Percentiles rank a stretch among this genome's conserved stretches.
phyloP scores from a whole-genome alignment of 2,113 vertebrate genomes.

The Mustelus asterias region DNA sequence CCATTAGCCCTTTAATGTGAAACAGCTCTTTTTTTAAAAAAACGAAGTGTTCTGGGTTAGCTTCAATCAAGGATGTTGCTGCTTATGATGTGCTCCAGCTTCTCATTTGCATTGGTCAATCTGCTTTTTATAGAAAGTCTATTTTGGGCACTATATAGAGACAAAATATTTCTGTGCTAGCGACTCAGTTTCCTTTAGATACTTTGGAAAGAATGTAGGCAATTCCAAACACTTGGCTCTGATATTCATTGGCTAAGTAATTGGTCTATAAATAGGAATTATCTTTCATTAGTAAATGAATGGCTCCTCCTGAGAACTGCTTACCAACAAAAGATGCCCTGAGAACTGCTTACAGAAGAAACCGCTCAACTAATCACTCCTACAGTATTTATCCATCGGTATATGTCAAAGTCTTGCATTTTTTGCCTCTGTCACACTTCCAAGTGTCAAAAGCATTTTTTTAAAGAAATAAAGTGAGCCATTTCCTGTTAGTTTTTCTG shows the following conservation, averaged over 20 bases:
- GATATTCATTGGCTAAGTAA: neutral
- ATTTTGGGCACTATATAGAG: constrained; percentile 21
- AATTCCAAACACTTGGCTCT: constrained; percentile 31
- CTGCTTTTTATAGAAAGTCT: constrained; percentile 19
- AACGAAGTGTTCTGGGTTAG: neutral
- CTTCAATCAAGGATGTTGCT: neutral
- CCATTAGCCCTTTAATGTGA: constrained; percentile 49
- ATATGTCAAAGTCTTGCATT: neutral
- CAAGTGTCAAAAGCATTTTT: neutral
- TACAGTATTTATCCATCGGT: neutral
- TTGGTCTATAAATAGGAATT: neutral
- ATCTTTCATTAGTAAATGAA: neutral
- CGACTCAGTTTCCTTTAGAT: constrained; percentile 11
- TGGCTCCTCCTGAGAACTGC: neutral
- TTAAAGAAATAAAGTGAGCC: neutral
- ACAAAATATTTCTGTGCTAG: neutral
- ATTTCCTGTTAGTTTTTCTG: neutral
- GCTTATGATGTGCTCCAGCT: neutral
- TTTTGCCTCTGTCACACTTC: neutral
- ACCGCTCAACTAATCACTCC: neutral
- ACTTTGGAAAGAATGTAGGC: constrained; percentile 23
- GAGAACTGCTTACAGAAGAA: neutral
- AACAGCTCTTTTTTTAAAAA: neutral
- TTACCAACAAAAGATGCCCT: no score
- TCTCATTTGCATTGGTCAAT: constrained; percentile 9